These are phyloP conservation scores for Chrysemys picta DNA, from an alignment of 2,113 vertebrate genomes.

Conservation along the genomic window DNA sequence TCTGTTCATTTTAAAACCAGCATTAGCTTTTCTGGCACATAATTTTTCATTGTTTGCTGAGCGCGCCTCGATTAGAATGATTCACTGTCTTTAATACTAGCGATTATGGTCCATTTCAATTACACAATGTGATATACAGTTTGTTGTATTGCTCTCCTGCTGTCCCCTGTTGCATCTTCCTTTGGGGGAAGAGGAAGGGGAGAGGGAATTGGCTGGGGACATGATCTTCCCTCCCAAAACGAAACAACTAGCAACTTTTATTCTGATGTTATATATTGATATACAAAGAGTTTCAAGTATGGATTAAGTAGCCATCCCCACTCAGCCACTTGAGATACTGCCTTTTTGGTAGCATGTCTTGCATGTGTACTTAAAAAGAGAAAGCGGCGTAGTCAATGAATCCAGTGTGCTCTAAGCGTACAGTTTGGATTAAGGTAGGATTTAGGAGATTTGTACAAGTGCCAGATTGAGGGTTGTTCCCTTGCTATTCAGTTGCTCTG, in stretches of 20 bases:
- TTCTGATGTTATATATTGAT: neutral
- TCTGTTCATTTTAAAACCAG: slow-evolving; percentile 81
- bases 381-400: neutral
- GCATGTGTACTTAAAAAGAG: neutral
- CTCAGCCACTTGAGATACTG: neutral
- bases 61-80: slow-evolving; percentile 80
- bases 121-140: slow-evolving; percentile 71
- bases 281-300: neutral
- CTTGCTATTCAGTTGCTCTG: neutral
- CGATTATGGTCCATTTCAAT: slow-evolving; percentile 81
- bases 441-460: slow-evolving; percentile 7
- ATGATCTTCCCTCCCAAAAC: neutral
- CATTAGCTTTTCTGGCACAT: slow-evolving; percentile 81
- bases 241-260: neutral
- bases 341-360: neutral
- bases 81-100: slow-evolving; percentile 84
- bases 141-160: slow-evolving; percentile 72
- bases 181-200: slow-evolving; percentile 26
- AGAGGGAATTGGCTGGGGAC: neutral
- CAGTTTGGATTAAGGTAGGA: neutral
- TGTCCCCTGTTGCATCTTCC: slow-evolving; percentile 57
- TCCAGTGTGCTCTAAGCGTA: neutral
- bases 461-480: neutral
- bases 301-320: neutral
- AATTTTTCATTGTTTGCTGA: slow-evolving; percentile 85